phyloP scores from a whole-genome alignment of 2,113 vertebrate species.

The Hyaena hyaena region DNA sequence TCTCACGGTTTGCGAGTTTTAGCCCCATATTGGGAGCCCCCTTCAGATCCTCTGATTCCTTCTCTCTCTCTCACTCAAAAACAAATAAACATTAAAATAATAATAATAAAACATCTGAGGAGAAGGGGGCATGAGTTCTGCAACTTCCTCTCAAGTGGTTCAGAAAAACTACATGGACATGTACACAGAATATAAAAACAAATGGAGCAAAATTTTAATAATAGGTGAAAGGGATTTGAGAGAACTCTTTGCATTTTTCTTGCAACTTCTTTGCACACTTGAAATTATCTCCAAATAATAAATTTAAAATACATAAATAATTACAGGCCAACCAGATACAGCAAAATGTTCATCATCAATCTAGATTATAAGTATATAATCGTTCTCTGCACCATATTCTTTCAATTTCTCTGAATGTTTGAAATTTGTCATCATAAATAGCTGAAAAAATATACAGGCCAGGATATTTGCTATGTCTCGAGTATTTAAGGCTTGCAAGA shows the following conservation, averaged over 20 bases:
- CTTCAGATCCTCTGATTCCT: no score
- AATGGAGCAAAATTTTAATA: background rate
- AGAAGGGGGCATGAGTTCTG: background rate
- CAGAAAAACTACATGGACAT: background rate
- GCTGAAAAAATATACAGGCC: background rate
- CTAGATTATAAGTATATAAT: background rate
- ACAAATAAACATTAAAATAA: no score
- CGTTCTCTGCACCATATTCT: background rate
- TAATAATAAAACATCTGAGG: background rate
- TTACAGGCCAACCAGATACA: background rate
- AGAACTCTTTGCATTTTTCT: background rate
- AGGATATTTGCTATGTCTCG: background rate
- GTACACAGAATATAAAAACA: background rate
- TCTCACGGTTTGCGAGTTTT: no score
- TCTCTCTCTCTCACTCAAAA: no score
- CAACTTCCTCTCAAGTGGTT: background rate
- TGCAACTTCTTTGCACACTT: background rate
- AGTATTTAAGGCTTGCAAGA: background rate
- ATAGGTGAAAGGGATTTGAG: background rate
- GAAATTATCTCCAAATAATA: conserved; percentile 33
- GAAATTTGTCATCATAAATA: background rate
- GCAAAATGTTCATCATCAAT: background rate
- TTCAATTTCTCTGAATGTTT: background rate
- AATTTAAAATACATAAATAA: background rate
- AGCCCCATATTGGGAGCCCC: no score